phyloP scores from a whole-genome alignment of 2,797 vertebrate species.

The Sus cebifrons region DNA sequence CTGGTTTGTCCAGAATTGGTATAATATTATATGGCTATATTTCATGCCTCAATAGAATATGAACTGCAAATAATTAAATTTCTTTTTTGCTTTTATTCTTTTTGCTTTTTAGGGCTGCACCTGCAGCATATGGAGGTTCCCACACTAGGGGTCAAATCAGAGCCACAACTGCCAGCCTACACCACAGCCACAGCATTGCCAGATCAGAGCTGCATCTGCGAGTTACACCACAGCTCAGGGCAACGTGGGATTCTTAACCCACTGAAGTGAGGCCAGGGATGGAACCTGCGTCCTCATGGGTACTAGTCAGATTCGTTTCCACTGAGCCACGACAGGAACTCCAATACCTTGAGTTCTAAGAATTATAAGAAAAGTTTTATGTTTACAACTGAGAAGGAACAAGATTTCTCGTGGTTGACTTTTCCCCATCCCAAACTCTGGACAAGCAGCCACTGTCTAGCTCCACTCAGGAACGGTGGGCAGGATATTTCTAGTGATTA shows the following conservation, averaged over 20 bases:
- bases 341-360: background rate
- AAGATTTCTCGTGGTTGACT: background rate
- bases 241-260: too few relatives aligned
- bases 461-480: background rate
- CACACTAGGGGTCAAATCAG: too few relatives aligned
- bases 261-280: too few relatives aligned
- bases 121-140: too few relatives aligned
- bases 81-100: background rate
- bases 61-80: background rate
- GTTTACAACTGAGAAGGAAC: background rate
- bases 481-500: too few relatives aligned
- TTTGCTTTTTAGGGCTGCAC: too few relatives aligned
- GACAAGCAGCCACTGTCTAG: background rate
- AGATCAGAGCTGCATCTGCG: too few relatives aligned
- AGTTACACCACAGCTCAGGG: too few relatives aligned
- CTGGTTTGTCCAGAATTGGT: background rate
- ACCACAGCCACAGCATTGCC: too few relatives aligned
- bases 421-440: background rate
- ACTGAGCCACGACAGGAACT: background rate
- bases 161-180: too few relatives aligned
- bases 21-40: background rate
- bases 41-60: background rate
- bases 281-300: too few relatives aligned
- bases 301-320: too few relatives aligned
- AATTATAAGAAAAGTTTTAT: background rate